A percentile compares a stretch with the other conserved stretches of the same genome.
These are phyloP conservation scores for Plodia interpunctella DNA, from an alignment of 1,140 invertebrate genomes.

Conservation along the genomic window DNA sequence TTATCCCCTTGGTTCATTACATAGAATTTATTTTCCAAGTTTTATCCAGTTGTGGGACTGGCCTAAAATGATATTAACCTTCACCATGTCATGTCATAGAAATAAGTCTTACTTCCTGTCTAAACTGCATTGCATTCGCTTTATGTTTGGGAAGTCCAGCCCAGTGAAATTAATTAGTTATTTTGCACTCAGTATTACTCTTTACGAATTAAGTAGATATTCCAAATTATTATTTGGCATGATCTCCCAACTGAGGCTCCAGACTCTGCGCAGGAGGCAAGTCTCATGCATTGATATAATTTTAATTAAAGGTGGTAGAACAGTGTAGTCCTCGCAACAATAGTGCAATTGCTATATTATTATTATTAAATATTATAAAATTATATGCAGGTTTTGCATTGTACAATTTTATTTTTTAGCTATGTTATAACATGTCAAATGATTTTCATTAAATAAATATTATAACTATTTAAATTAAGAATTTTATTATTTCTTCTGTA, in stretches of 20 bases:
- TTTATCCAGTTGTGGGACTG: conserved; percentile 41
- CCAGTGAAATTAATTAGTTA: conserved; percentile 66
- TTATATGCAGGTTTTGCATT: conserved; percentile 72
- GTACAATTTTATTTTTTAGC: conserved; percentile 75
- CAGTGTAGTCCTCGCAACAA: conserved; percentile 73
- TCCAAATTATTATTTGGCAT: conserved; percentile 56
- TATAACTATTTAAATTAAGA: conserved; percentile 69
- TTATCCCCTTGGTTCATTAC: background rate
- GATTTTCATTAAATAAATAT: conserved; percentile 67
- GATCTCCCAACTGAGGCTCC: conserved; percentile 64
- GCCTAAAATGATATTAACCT: conserved; percentile 60
- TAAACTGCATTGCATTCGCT: conserved; percentile 4
- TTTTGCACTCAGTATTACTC: conserved; percentile 71
- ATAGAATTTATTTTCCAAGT: conserved; percentile 27
- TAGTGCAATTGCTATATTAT: conserved; percentile 74
- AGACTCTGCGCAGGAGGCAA: conserved; percentile 34
- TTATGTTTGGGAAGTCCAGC: conserved; percentile 37
- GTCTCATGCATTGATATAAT: conserved; percentile 50
- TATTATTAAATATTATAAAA: conserved; percentile 62
- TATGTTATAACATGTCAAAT: conserved; percentile 70
- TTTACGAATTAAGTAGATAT: conserved; percentile 53
- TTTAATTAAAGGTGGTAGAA: conserved; percentile 56
- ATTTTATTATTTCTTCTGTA: conserved; percentile 65
- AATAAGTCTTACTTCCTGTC: conserved; percentile 8
- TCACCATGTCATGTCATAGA: conserved; percentile 26